phyloP scores from a whole-genome alignment of 1,140 invertebrate genomes.

The Olivierus martensii region DNA sequence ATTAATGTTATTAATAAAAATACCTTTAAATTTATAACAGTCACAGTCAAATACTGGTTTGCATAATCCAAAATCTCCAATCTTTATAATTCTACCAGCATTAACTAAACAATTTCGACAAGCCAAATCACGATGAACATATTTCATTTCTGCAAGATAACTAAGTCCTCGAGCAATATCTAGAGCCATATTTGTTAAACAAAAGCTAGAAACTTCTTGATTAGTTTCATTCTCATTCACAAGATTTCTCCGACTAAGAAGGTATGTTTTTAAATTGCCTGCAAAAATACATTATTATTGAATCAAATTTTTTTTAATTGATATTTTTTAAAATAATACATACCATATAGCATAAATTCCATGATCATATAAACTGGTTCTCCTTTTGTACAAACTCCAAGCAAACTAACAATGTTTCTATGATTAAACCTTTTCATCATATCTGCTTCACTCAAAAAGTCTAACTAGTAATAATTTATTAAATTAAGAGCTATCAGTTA shows the following conservation, averaged over 20 bases:
- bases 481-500: too few species aligned
- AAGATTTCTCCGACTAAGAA: constrained; percentile 65
- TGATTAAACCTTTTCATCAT: constrained; percentile 86
- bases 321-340: too few species aligned
- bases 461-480: constrained; percentile 39
- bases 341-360: constrained; percentile 85
- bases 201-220: constrained; percentile 59
- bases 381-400: constrained; percentile 69
- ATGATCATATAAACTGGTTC: constrained; percentile 80
- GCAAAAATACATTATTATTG: constrained; percentile 17
- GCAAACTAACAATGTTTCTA: constrained; percentile 70
- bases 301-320: too few species aligned
- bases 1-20: too few species aligned
- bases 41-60: constrained; percentile 72
- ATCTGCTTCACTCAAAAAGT: constrained; percentile 84
- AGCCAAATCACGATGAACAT: constrained; percentile 71
- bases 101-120: constrained; percentile 80
- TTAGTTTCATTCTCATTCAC: constrained; percentile 47
- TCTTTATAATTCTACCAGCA: constrained; percentile 60
- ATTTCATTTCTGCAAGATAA: constrained; percentile 62
- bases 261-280: constrained; percentile 72
- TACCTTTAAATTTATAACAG: constrained; percentile 58
- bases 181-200: constrained; percentile 66
- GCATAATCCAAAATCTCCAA: constrained; percentile 89
- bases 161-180: constrained; percentile 72